Conservation (phyloP, 2,797 vertebrate genomes). For the Mionectes olivaceus region DNA sequence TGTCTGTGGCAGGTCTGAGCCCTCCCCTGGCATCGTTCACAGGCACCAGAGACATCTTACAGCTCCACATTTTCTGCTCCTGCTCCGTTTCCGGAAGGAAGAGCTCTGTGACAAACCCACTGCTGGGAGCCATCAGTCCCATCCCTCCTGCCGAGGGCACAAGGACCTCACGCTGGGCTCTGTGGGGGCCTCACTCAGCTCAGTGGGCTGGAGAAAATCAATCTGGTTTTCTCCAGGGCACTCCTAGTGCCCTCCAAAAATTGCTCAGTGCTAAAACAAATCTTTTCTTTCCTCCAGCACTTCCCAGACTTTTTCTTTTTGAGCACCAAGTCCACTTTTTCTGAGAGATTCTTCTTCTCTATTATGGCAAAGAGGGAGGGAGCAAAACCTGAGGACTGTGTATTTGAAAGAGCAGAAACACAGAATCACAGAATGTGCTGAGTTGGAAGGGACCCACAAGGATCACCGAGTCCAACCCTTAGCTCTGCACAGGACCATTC, state of each 20-base stretch:
- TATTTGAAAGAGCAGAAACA: background rate
- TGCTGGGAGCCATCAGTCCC: background rate
- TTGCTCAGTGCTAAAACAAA: background rate
- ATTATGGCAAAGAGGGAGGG: background rate
- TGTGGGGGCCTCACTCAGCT: background rate
- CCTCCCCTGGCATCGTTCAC: background rate
- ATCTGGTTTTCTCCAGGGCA: background rate
- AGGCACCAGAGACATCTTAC: background rate
- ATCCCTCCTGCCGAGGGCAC: background rate
- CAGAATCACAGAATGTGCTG: background rate
- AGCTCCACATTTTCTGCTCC: background rate
- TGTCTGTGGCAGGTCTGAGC: background rate
- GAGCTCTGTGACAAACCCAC: background rate
- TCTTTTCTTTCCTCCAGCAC: background rate
- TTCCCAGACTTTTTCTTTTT: background rate
- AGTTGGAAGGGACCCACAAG: background rate
- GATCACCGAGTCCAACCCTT: background rate
- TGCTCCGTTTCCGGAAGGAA: accelerated
- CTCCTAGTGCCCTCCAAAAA: background rate
- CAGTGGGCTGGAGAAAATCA: background rate
- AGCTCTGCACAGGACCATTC: too few species aligned
- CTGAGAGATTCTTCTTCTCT: background rate
- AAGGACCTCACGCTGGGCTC: background rate
- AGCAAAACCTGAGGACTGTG: background rate
- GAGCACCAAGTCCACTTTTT: background rate